Conservation (phyloP, 2,797 vertebrate genomes). For the Trematomus bernacchii region DNA sequence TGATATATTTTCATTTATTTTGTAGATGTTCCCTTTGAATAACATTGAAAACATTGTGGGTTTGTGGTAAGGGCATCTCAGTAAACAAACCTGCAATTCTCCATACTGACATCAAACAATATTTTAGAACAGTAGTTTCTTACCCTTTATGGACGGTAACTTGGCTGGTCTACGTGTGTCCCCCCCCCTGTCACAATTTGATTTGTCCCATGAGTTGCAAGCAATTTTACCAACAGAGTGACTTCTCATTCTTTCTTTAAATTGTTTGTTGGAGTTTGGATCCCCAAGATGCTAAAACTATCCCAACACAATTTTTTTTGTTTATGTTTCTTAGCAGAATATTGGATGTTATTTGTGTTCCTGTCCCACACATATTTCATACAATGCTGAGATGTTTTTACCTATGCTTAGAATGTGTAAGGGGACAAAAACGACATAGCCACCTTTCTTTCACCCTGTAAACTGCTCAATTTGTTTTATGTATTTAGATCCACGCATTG, state of each 20-base stretch:
- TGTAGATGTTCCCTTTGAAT: constrained; percentile 44
- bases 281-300: neutral
- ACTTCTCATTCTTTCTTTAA: neutral
- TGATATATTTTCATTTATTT: constrained; percentile 46
- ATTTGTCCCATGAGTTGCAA: neutral
- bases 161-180: neutral
- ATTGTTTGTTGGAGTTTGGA: neutral
- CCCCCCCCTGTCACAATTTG: neutral
- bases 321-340: too few relatives aligned
- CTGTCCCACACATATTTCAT: too few relatives aligned
- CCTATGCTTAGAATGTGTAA: too few relatives aligned
- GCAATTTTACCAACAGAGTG: neutral
- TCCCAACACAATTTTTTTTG: too few relatives aligned
- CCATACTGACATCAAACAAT: neutral
- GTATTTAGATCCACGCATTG: too few relatives aligned
- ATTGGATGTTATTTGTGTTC: too few relatives aligned
- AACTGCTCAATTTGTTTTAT: too few relatives aligned
- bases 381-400: too few relatives aligned
- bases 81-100: neutral
- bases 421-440: too few relatives aligned
- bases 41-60: neutral
- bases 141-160: neutral
- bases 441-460: too few relatives aligned
- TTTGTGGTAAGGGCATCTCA: neutral
- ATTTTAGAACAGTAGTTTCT: neutral